A percentile compares a stretch with the other conserved stretches of the same genome.
Evolutionary conservation across 2,888 invertebrate genomes (phyloP).

Genomic region (Eristalinus aeneus): DNA sequence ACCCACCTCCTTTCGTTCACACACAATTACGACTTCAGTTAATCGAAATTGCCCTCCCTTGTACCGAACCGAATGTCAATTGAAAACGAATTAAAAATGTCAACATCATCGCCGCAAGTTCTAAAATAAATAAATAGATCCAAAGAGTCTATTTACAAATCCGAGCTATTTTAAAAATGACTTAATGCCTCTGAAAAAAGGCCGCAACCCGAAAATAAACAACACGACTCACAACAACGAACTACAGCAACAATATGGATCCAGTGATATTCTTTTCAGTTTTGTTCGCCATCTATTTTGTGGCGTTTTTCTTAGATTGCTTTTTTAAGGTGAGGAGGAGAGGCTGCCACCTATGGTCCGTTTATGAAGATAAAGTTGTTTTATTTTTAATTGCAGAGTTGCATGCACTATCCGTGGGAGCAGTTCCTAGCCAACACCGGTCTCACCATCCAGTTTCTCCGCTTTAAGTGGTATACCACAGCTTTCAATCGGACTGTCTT

Average conservation of each 20-base stretch:
- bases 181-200: conserved; percentile 23
- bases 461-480: conserved; percentile 89
- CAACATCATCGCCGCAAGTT: conserved; percentile 47
- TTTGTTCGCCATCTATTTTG: conserved; percentile 85
- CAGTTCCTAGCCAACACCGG: conserved; percentile 89
- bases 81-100: conserved; percentile 39
- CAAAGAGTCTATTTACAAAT: conserved; percentile 8
- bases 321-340: conserved; percentile 87
- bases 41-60: neutral
- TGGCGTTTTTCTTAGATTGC: conserved; percentile 89
- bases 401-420: conserved; percentile 91
- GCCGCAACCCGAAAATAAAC: conserved; percentile 22
- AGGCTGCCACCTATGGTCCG: neutral
- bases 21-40: neutral
- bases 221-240: neutral
- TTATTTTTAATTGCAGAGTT: conserved; percentile 84
- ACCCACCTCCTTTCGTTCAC: neutral
- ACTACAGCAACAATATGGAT: conserved; percentile 82
- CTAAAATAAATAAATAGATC: conserved; percentile 45
- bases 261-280: conserved; percentile 84
- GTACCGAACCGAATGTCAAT: conserved; percentile 14
- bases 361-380: conserved; percentile 33
- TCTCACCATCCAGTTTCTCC: conserved; percentile 86
- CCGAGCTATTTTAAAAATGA: conserved; percentile 31
- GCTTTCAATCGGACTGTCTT: conserved; percentile 89